A percentile compares a stretch with the other conserved stretches of the same genome.
These are phyloP conservation scores for Scomberomorus guttatus DNA, from an alignment of 2,797 vertebrate genomes.

Conservation along the genomic window DNA sequence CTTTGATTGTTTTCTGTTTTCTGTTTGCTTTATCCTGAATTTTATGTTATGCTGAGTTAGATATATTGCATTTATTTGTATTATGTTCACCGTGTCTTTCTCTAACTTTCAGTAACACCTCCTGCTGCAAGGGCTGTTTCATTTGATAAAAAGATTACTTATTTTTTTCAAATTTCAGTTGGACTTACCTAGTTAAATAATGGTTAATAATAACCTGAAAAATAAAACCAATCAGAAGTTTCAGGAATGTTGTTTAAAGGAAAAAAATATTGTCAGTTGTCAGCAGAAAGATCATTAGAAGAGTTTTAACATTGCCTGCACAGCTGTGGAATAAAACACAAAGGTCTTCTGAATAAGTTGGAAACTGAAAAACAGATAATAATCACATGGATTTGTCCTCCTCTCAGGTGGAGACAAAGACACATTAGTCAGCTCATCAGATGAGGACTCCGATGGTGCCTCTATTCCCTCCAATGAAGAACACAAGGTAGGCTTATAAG, in stretches of 20 bases:
- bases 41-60: constrained; percentile 4
- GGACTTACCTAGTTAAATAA: neutral
- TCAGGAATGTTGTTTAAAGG: neutral
- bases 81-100: neutral
- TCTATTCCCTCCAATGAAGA: constrained; percentile 90
- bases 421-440: constrained; percentile 85
- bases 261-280: constrained; percentile 1
- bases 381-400: neutral
- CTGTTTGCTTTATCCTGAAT: neutral
- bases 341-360: too few relatives aligned
- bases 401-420: constrained; percentile 85
- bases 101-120: neutral
- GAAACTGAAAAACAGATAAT: too few relatives aligned
- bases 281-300: constrained; percentile 1
- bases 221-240: neutral
- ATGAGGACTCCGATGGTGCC: constrained; percentile 89
- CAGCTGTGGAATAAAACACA: too few relatives aligned
- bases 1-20: neutral
- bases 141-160: neutral
- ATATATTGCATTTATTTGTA: neutral
- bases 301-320: neutral
- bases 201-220: neutral
- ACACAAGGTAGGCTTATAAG: constrained; percentile 88
- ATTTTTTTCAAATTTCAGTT: neutral
- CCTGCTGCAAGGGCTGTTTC: neutral